Evolutionary conservation across 2,797 vertebrate species (phyloP).

Genomic region (Huso huso): DNA sequence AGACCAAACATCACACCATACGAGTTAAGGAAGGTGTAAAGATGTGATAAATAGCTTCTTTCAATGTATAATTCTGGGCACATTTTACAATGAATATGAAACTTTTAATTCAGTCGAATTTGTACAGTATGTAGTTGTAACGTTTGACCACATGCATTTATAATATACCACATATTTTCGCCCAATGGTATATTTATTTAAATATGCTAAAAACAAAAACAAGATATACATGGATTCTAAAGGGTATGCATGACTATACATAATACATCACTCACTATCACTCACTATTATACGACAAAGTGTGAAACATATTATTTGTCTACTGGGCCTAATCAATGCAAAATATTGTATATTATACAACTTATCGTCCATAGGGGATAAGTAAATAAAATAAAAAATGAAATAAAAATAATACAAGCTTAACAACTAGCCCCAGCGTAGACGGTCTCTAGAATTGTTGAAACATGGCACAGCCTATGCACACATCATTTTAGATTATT

Average conservation of each 20-base stretch:
- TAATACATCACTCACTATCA: too few species aligned
- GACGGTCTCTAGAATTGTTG: too few species aligned
- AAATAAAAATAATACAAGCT: too few species aligned
- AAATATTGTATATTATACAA: too few species aligned
- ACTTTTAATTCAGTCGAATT: constrained; percentile 27
- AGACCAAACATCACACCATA: constrained; percentile 65
- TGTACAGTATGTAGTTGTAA: constrained; percentile 9
- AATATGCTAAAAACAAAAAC: constrained; percentile 43
- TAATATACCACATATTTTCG: constrained; percentile 31
- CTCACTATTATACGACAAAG: too few species aligned
- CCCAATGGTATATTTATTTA: constrained; percentile 29
- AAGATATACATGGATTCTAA: constrained; percentile 81
- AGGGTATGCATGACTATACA: constrained; percentile 48
- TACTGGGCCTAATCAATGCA: too few species aligned
- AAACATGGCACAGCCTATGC: too few species aligned
- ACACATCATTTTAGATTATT: too few species aligned
- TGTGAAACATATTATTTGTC: too few species aligned
- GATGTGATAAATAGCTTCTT: constrained; percentile 78
- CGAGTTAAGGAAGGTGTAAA: constrained; percentile 75
- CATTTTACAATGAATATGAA: constrained; percentile 62
- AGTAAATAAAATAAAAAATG: too few species aligned
- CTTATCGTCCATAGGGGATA: too few species aligned
- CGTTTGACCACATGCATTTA: constrained; percentile 25
- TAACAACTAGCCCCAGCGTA: too few species aligned
- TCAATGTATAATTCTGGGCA: constrained; percentile 66